These are phyloP conservation scores for Dromiciops gliroides DNA, from an alignment of 2,113 vertebrate species.

Conservation along the genomic window DNA sequence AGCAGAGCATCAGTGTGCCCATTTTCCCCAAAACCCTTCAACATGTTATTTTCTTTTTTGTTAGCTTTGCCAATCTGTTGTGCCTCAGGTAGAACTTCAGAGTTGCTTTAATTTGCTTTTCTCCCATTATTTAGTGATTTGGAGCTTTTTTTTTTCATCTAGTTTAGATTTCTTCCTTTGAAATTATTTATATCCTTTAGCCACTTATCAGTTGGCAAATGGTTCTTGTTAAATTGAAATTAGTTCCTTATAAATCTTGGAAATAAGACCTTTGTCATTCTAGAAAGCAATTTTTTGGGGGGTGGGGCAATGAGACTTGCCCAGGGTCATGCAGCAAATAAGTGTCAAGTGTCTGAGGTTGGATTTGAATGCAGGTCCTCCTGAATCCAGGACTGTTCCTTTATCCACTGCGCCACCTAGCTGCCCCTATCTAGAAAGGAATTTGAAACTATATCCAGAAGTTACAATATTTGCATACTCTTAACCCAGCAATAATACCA, in stretches of 20 bases:
- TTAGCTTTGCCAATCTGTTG: too few species aligned
- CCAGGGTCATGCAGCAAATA: too few species aligned
- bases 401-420: too few species aligned
- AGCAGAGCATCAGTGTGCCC: background rate
- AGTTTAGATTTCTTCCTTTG: too few species aligned
- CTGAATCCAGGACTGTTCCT: too few species aligned
- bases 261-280: background rate
- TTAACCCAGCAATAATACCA: background rate
- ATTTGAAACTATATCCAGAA: background rate
- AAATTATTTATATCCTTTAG: background rate
- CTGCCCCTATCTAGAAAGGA: background rate
- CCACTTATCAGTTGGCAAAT: background rate
- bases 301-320: too few species aligned
- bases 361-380: too few species aligned
- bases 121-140: background rate
- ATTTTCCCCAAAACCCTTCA: background rate
- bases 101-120: background rate
- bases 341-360: too few species aligned
- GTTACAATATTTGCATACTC: background rate
- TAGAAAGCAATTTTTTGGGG: background rate
- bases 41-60: background rate
- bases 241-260: background rate
- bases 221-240: background rate
- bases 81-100: too few species aligned
- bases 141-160: background rate